Evolutionary conservation across 2,797 vertebrate genomes (phyloP), one percentile per base, ranked within the genome.

Genomic region (Cuniculus paca): DNA sequence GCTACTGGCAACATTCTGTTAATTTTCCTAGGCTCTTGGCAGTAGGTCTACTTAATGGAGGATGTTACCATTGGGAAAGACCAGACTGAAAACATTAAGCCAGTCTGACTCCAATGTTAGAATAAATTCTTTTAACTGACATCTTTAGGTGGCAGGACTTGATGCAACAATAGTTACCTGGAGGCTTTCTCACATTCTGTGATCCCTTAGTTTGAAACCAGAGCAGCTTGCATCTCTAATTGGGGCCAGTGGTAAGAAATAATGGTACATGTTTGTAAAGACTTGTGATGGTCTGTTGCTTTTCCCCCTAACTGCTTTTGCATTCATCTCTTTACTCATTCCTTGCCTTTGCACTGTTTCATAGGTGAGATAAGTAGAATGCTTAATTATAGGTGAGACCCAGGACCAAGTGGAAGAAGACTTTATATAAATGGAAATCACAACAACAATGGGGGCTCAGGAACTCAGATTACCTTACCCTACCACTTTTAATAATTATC

Each of bases 81-180:
- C 20, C 75, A 75, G 22, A 12, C 50, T 87, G 70, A 81, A 95
- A 90, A 74, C 60, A 68, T 54, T 75, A 91, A 26, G 28, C 20
- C 36, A 81, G 34, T 6, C 0, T 80, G 83, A 75, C 36, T 72
- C n/a, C 58, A 75, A 60, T 34, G n/a, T 31, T 2, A 58, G 39
- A 78, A 83, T 20, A 78, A 85, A 63, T 88, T 72, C 14, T 74
- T 93, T 91, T 92, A 39, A 90, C 8, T 31, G 84, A 70, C 68
- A 80, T 56, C 54, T 81, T 87, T 89, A 92, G 19, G 42, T 78
- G 63, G 60, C 39, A 84, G 12, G 22, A 20, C 31, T 84, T 70
- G 45, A 45, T 31, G 5, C 5, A 42, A n/a, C 58, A 54, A 22
- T 54, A 39, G 56, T n/a, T 79, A 45, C 26, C 90, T 77, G 50